These are phyloP conservation scores for Sula dactylatra DNA, from an alignment of 2,113 vertebrate species.

Conservation along the genomic window DNA sequence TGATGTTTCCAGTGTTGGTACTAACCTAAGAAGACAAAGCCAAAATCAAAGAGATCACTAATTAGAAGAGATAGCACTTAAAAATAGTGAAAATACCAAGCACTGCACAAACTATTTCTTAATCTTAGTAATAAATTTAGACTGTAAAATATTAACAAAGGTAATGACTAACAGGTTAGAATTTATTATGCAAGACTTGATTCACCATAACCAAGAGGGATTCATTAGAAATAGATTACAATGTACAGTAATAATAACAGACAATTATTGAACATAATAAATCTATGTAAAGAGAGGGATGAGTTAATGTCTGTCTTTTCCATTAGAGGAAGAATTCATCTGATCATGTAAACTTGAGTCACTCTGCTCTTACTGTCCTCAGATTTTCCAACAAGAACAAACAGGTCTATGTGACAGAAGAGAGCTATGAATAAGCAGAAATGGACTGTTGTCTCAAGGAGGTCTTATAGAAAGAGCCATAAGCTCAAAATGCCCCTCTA, in stretches of 20 bases:
- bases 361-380: not conserved
- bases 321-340: conserved; percentile 9
- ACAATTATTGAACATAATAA: conserved; percentile 56
- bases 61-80: conserved; percentile 8
- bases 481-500: not conserved
- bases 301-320: conserved; percentile 52
- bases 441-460: not conserved
- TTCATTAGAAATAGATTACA: conserved; percentile 66
- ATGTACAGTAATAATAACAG: conserved; percentile 66
- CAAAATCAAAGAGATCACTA: conserved; percentile 1
- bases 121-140: conserved; percentile 43
- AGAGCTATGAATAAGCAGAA: not conserved
- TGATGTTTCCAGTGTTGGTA: not conserved
- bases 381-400: not conserved
- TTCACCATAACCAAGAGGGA: conserved; percentile 58
- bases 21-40: not conserved
- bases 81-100: conserved; percentile 38
- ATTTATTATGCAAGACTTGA: conserved; percentile 46
- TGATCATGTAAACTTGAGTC: conserved; percentile 12
- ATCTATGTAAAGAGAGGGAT: conserved; percentile 47
- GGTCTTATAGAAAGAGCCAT: not conserved
- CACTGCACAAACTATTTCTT: not conserved
- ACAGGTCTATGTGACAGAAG: not conserved
- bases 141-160: conserved; percentile 42
- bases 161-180: conserved; percentile 49